These are phyloP conservation scores for Rynchops niger DNA, from an alignment of 2,113 vertebrate genomes.

Conservation along the genomic window DNA sequence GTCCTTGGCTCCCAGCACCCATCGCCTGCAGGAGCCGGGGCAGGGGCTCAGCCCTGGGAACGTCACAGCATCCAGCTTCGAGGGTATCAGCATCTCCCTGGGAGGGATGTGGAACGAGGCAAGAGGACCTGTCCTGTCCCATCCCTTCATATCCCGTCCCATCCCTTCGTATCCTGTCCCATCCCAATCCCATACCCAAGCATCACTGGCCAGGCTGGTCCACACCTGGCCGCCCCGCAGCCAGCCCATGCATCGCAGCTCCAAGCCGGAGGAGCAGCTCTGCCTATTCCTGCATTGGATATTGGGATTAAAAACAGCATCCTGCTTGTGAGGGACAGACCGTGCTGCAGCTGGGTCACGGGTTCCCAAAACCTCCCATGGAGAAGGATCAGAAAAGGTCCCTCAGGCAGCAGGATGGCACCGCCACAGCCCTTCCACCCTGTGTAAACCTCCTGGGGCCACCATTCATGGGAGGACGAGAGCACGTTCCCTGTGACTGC, in stretches of 20 bases:
- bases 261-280: background rate
- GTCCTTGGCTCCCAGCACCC: background rate
- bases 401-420: background rate
- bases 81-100: background rate
- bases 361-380: rapidly evolving
- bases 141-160: too few species aligned
- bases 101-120: background rate
- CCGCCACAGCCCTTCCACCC: rapidly evolving
- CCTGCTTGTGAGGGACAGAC: background rate
- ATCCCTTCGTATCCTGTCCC: background rate
- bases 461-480: rapidly evolving
- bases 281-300: background rate
- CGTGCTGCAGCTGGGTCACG: rapidly evolving
- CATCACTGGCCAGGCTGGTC: rapidly evolving
- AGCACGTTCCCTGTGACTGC: background rate
- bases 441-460: rapidly evolving
- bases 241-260: rapidly evolving
- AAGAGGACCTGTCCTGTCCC: background rate
- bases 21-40: rapidly evolving
- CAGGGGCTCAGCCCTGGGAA: too few species aligned
- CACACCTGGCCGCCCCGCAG: rapidly evolving
- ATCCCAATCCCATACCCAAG: background rate
- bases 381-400: background rate
- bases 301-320: rapidly evolving
- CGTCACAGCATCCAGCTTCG: rapidly evolving